phyloP scores from a whole-genome alignment of 2,113 vertebrate genomes.

The Eulemur macaco region DNA sequence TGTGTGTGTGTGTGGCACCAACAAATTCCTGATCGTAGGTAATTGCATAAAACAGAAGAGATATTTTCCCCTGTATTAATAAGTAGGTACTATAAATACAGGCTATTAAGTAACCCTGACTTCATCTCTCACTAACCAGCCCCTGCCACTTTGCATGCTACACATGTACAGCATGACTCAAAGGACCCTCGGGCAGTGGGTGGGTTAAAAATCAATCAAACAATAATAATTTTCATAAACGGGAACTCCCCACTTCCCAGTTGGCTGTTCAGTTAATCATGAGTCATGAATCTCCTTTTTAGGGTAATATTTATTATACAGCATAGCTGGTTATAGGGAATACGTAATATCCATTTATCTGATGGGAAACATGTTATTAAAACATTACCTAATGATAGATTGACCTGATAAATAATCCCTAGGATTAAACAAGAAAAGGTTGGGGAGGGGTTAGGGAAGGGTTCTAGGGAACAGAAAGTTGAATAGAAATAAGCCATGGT shows the following conservation, averaged over 20 bases:
- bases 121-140: constrained; percentile 59
- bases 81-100: constrained; percentile 67
- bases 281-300: constrained; percentile 74
- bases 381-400: constrained; percentile 75
- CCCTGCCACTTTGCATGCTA: constrained; percentile 18
- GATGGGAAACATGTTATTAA: constrained; percentile 75
- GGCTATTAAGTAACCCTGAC: constrained; percentile 65
- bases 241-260: constrained; percentile 52
- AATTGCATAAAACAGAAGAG: constrained; percentile 50
- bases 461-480: not conserved
- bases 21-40: constrained; percentile 61
- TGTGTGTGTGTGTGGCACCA: not conserved
- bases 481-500: not conserved
- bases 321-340: constrained; percentile 48
- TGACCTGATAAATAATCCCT: constrained; percentile 69
- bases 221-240: constrained; percentile 69
- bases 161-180: constrained; percentile 61
- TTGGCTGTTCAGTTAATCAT: constrained; percentile 54
- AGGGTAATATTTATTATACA: constrained; percentile 64
- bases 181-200: constrained; percentile 53
- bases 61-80: constrained; percentile 35
- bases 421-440: constrained; percentile 57
- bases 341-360: constrained; percentile 68
- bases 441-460: not conserved
- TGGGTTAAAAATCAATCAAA: constrained; percentile 67